phyloP scores from a whole-genome alignment of 2,888 invertebrate genomes.

The Argyra leucocephala region DNA sequence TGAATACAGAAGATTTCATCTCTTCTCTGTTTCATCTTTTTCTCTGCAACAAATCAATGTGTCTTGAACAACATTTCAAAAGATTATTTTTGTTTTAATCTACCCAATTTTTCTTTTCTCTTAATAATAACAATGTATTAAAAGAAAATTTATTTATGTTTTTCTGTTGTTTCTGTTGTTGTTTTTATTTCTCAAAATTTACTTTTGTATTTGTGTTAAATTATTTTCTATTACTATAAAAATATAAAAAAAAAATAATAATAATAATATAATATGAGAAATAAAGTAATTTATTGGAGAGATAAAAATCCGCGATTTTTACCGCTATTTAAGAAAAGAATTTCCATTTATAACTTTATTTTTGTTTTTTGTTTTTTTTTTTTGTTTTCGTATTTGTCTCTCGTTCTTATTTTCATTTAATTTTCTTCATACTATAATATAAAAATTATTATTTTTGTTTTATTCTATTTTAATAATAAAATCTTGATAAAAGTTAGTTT shows the following conservation, averaged over 20 bases:
- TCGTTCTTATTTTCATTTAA: not conserved
- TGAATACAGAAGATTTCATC: too few relatives aligned
- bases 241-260: not conserved
- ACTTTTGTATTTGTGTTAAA: not conserved
- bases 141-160: conserved; percentile 1
- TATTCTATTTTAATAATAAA: not conserved
- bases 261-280: not conserved
- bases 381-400: not conserved
- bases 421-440: not conserved
- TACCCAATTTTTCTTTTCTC: not conserved
- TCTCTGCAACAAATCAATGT: not conserved
- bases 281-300: conserved; percentile 2
- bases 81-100: not conserved
- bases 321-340: conserved; percentile 6
- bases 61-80: conserved; percentile 1
- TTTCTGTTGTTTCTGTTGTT: not conserved
- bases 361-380: not conserved
- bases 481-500: not conserved
- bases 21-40: too few relatives aligned
- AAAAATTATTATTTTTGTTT: not conserved
- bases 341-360: conserved; percentile 6
- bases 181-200: not conserved
- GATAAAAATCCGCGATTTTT: conserved; percentile 6
- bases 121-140: not conserved
- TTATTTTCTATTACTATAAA: not conserved